phyloP scores from a whole-genome alignment of 2,113 vertebrate genomes.

The Cavia aperea region DNA sequence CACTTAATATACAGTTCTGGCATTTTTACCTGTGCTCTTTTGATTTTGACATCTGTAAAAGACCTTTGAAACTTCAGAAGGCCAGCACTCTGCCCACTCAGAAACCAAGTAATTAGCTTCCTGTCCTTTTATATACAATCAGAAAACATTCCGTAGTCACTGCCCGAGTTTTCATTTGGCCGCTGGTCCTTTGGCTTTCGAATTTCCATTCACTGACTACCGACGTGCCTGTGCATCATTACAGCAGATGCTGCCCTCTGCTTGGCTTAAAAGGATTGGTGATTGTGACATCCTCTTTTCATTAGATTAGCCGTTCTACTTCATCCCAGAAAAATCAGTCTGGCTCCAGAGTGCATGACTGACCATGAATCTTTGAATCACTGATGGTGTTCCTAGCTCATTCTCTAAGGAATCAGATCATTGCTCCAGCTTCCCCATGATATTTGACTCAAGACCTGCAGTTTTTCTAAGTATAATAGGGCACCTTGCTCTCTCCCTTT shows the following conservation, averaged over 20 bases:
- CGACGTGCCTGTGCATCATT: neutral
- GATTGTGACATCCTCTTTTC: slow-evolving; percentile 28
- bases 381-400: neutral
- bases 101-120: slow-evolving; percentile 27
- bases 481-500: neutral
- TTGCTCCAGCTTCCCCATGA: neutral
- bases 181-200: neutral
- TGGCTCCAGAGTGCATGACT: neutral
- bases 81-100: slow-evolving; percentile 20
- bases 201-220: neutral
- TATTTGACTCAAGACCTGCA: neutral
- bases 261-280: slow-evolving; percentile 35
- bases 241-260: neutral
- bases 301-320: neutral
- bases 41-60: neutral
- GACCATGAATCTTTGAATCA: neutral
- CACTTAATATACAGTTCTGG: slow-evolving; percentile 34
- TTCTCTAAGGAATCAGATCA: neutral
- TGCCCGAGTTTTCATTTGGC: slow-evolving; percentile 2
- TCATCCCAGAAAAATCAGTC: neutral
- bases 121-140: slow-evolving; percentile 27
- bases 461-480: neutral
- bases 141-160: neutral
- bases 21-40: slow-evolving; percentile 47
- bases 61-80: slow-evolving; percentile 35